Evolutionary conservation across 1,140 invertebrate genomes (phyloP), one percentile per base, ranked within the genome.

Genomic region (Formica selysi): DNA sequence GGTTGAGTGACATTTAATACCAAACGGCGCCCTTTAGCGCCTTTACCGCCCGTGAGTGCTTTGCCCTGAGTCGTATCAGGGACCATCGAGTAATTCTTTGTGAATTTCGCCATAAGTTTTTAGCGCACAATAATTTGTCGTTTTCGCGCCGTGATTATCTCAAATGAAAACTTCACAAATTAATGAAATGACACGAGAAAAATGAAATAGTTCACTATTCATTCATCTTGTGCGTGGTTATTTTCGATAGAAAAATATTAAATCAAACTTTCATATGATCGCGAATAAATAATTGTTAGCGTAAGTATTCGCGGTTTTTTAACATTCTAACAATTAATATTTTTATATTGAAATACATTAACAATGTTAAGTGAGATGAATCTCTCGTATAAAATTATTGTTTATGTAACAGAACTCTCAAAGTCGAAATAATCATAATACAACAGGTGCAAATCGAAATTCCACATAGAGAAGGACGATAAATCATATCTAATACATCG

Each of bases 1-100:
- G 89, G 70, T 74, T 92, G 93, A 94, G 91, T 91, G 93, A 94
- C 93, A 91, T 93, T 94, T 94, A 94, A 91, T 93, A 86, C 88
- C 80, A 87, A 64, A 91, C 88, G 90, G 84, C 88, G 86, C 87
- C 92, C 92, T 93, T 93, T 93, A 89, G 88, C 88, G 78, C 76
- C 90, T 90, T 86, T 90, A 91, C 88, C 90, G 87, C 87, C 89
- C 89, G 29, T 80, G 80, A 85, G 65, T 70, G 48, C 38, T 74
- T 67, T 61, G 62, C 71, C 76, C 19, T 41, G 11, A 29, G 38
- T 48, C 78, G 32, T 22, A 32, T 26, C 48, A 6, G 38, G 19
- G 61, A 79, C 54, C 64, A 61, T 71, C 74, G 57, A 36, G 44
- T 89, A 91, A 90, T 91, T 87, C 81, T 41, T 61, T 71, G 65